Evolutionary conservation across 2,888 invertebrate genomes (phyloP), one percentile per base, ranked within the genome.

Genomic region (Xylocampa areola): DNA sequence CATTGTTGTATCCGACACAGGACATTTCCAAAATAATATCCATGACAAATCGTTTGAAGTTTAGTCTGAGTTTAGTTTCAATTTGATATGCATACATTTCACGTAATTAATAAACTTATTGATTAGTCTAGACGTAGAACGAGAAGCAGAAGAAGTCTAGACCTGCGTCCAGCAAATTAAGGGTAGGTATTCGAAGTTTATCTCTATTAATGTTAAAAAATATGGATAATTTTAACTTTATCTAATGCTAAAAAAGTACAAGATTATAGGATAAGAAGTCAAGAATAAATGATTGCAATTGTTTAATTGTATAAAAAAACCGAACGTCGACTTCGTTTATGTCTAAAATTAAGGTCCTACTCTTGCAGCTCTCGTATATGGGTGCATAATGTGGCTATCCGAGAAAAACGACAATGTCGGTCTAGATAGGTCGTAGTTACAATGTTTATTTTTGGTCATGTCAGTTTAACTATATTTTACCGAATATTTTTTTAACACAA

Each of bases 381-480:
- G 39, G n/a, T 30, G 44, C 39, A 21, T 37, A 29, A 23, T 35
- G 44, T 19, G 19, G 33, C 13, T 37, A 13, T 11, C 17, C 29
- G 17, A 35, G 17, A 25, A 44, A 49, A 64, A 64, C 57, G 29
- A 21, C 43, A 40, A 30, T 11, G 30, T 40, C 29, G 30, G 49
- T 35, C 21, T 43, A 48, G 27, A 63, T 33, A 54, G 44, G 54
- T 64, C 23, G 30, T 6, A 29, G 49, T 35, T 57, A 27, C 25
- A 0, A 32, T 40, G 17, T 58, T 45, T 23, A 40, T 57, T 59
- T 60, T 49, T 35, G 19, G 29, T 39, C 8, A 39, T 35, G 33
- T 35, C 39, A 21, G 36, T 30, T 43, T 23, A 27, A 43, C 17
- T 37, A 40, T n/a, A 54, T 17, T 54, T 40, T 44, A 17, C 4